Percentiles rank a stretch among this genome's conserved stretches.
phyloP scores from a whole-genome alignment of 2,888 invertebrate genomes.

The Drosophila sordidula region DNA sequence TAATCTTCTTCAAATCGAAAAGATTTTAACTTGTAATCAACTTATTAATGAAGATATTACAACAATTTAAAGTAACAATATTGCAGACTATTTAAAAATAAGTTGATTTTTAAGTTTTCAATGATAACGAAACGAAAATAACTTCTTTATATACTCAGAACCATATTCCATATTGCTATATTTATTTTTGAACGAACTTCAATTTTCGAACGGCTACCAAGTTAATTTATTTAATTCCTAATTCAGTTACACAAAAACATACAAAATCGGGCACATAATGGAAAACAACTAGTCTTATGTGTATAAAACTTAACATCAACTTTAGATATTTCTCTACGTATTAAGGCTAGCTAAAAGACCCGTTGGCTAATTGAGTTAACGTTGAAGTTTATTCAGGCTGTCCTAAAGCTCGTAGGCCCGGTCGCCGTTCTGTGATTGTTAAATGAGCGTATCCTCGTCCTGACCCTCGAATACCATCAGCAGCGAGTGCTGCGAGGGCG shows the following conservation, averaged over 20 bases:
- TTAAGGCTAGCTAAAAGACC: slow-evolving; percentile 35
- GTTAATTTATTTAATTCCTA: slow-evolving; percentile 49
- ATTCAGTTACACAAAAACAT: slow-evolving; percentile 40
- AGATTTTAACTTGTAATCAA: background rate
- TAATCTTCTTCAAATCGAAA: background rate
- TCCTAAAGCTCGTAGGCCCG: slow-evolving; percentile 74
- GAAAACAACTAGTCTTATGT: slow-evolving; percentile 43
- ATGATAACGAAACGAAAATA: too few species aligned
- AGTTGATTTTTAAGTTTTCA: too few species aligned
- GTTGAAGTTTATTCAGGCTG: slow-evolving; percentile 21
- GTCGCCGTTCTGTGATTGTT: slow-evolving; percentile 85
- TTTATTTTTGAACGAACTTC: background rate
- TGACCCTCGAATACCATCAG: slow-evolving; percentile 91
- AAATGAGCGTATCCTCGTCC: slow-evolving; percentile 94
- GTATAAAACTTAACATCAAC: slow-evolving; percentile 59
- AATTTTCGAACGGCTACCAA: slow-evolving; percentile 46
- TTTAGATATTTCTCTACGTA: slow-evolving; percentile 5
- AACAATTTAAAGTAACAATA: background rate
- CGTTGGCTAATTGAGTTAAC: slow-evolving; percentile 13
- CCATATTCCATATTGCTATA: too few species aligned
- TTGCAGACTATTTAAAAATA: too few species aligned
- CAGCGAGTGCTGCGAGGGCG: slow-evolving; percentile 91
- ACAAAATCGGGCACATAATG: slow-evolving; percentile 66
- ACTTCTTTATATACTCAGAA: too few species aligned
- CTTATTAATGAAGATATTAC: too few species aligned